Evolutionary conservation across 1,140 invertebrate genomes (phyloP).

Genomic region (Drosophila ercepeae): DNA sequence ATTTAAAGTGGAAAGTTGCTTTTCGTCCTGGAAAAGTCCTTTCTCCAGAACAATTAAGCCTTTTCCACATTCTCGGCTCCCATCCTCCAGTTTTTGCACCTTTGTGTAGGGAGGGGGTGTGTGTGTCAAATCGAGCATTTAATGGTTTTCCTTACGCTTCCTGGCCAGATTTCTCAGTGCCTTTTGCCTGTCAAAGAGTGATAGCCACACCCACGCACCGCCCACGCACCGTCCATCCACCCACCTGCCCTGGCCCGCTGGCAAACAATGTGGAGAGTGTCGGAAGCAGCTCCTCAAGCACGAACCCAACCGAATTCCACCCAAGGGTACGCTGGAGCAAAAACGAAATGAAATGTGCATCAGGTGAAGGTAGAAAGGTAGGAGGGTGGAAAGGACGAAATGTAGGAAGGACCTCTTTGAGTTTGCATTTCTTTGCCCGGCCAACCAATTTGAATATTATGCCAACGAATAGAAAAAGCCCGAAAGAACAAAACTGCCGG

Average conservation of each 20-base stretch:
- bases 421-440: conserved; percentile 75
- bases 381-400: too few relatives aligned
- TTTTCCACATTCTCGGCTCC: not conserved
- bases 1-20: too few relatives aligned
- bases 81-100: not conserved
- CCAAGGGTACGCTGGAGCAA: conserved; percentile 6
- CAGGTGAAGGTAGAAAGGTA: conserved; percentile 23
- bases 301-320: not conserved
- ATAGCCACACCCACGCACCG: conserved; percentile 7
- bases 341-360: conserved; percentile 28
- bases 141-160: conserved; percentile 66
- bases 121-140: conserved; percentile 59
- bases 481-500: not conserved
- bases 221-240: not conserved
- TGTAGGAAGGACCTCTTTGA: conserved; percentile 59
- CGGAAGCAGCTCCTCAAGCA: conserved; percentile 23
- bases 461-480: conserved; percentile 29
- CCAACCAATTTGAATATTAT: conserved; percentile 76
- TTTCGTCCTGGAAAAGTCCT: too few relatives aligned
- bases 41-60: conserved; percentile 25
- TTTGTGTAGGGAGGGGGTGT: too few relatives aligned
- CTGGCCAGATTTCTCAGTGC: conserved; percentile 29
- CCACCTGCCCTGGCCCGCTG: not conserved
- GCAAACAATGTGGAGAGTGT: conserved; percentile 26
- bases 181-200: conserved; percentile 24